A percentile compares a stretch with the other conserved stretches of the same genome.
Conservation (phyloP, 2,888 invertebrate genomes). For the Biston stratarius region DNA sequence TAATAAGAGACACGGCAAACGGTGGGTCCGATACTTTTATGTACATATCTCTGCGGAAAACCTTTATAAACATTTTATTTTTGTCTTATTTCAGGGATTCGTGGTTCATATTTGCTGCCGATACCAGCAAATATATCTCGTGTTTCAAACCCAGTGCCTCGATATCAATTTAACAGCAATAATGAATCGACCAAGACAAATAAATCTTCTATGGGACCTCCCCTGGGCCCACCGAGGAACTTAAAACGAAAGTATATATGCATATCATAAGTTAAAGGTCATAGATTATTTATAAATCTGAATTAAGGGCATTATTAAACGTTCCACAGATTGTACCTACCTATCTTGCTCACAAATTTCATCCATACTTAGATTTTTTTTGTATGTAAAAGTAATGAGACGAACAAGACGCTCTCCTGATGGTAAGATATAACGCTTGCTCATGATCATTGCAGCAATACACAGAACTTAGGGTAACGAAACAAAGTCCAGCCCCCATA, state of each 20-base stretch:
- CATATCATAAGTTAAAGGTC: not conserved
- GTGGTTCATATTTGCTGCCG: constrained; percentile 61
- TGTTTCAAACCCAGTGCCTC: constrained; percentile 59
- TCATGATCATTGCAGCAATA: too few relatives aligned
- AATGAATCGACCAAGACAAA: constrained; percentile 52
- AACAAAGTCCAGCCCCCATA: too few relatives aligned
- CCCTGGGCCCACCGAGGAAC: constrained; percentile 62
- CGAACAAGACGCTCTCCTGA: too few relatives aligned
- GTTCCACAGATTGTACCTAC: too few relatives aligned
- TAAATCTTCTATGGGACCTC: constrained; percentile 74
- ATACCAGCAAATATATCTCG: constrained; percentile 47
- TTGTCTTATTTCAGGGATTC: constrained; percentile 60
- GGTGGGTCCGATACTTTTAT: constrained; percentile 53
- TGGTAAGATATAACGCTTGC: too few relatives aligned
- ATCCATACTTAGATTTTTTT: too few relatives aligned
- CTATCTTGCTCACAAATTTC: too few relatives aligned
- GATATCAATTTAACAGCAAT: constrained; percentile 67
- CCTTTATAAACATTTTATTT: not conserved
- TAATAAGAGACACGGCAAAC: constrained; percentile 65
- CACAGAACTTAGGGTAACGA: too few relatives aligned
- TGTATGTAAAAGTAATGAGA: too few relatives aligned
- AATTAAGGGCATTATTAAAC: too few relatives aligned
- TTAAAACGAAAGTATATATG: constrained; percentile 69
- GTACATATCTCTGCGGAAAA: not conserved
- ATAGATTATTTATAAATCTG: too few relatives aligned